Base-by-base conservation (phyloP, 2,888 invertebrate genomes). In the Cyaniris semiargus region DNA sequence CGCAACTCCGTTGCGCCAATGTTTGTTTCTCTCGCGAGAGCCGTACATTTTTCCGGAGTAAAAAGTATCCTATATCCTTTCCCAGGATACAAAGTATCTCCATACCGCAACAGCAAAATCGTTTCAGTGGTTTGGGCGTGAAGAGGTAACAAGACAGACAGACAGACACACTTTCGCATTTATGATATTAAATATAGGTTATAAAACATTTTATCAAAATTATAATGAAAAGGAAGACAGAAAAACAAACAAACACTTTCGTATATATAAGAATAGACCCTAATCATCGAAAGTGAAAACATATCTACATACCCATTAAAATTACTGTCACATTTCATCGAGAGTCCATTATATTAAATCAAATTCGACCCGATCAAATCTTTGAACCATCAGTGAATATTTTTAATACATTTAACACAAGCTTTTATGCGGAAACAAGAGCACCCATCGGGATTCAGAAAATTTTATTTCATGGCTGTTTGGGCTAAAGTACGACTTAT, bases 401-500 rank as follows among this genome's bases (percentile, higher is more conserved):
- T 23, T 60, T 60, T 60, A 13, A 23, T 23, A 60, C 60, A 23
- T 60, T 60, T 27, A 21, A 66, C 66, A 15, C 27, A 15, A 18
- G 15, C 60, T 23, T 66, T 23, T 23, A 66, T 66, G 6, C 66
- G 66, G 66, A 66, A 27, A 66, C 27, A 27, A 15, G 66, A 66
- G 27, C 66, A 66, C 27, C 72, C 72, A 44, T 74, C 53, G 74
- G 53, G 48, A 53, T n/a, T 48, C 34, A 71, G 56, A 7, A 27
- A 70, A 56, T 76, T 76, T 76, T 31, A 70, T 71, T 76, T 76
- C 71, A 76, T 71, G 76, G 48, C 15, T 34, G 53, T 76, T 31
- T 71, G 76, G 56, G 31, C 71, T 70, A 31, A 71, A 76, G 76
- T 38, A 71, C 76, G 70, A 53, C 74, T 74, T 48, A 74, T 76